Evolutionary conservation across 2,888 invertebrate species (phyloP), one percentile per base, ranked within the genome.

Genomic region (Chymomyza fuscimana): DNA sequence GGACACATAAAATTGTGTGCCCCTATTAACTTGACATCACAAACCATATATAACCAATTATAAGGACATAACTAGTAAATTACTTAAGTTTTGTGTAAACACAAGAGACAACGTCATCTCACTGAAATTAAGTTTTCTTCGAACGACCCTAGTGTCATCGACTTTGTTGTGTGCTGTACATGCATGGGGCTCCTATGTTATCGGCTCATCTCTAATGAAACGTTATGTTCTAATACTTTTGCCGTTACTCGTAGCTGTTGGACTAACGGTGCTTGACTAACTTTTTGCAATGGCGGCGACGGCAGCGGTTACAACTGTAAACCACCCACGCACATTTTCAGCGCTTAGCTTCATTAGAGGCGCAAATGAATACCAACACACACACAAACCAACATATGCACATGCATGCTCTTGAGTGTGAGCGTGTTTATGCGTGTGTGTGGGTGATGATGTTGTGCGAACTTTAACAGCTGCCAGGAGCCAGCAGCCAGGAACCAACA

Each of bases 141-240:
- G 7, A 5, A 32, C 32, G 7, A 32, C 32, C 7, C 12, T 12
- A 46, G 3, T 46, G 40, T 46, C 40, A 46, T 46, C 40, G 40
- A 46, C 40, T 12, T 46, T 10, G 40, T 12, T 46, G 40, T 46
- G 12, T 10, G 12, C 40, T 61, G 32, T 16, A 25, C 15, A 29
- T 40, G 61, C 61, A 63, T 75, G 79, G 32, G 5, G 4, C 32
- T 7, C 5, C 32, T 32, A 7, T 86, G 40, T 86, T 77, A 79
- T 76, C 87, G 85, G 85, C 85, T 82, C 87, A 82, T 85, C 82
- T 87, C 87, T 82, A 87, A 82, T 82, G 82, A 74, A 87, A 82
- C 85, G 85, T 85, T 87, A 82, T 87, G 87, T 73, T 87, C 79
- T 70, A 63, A 46, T 46, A 73, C 69, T 67, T 63, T 52, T 25